Base-by-base conservation (phyloP, 2,797 vertebrate species). In the Argentina silus region DNA sequence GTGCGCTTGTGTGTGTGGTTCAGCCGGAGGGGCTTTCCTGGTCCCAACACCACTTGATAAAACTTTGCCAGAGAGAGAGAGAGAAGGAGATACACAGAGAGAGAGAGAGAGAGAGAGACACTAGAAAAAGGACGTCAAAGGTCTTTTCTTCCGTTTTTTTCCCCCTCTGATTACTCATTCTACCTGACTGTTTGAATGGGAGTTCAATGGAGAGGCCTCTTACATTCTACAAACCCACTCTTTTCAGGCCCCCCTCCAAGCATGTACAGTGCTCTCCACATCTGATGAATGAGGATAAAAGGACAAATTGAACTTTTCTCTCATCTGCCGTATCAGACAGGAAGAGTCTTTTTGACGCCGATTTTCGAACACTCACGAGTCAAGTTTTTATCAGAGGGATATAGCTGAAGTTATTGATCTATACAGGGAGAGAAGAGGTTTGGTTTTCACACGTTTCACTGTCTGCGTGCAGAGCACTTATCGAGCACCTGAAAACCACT, bases 281-380 rank as follows among this genome's bases (percentile, higher is more conserved):
- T 90, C 82, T 85, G 81, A 78, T 85, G 86, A 88, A 85, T 80
- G 69, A 27, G 84, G 79, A 89, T 91, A 82, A 92, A 92, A 89
- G 91, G 87, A 90, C 91, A 91, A 88, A 88, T 88, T 93, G 84
- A 93, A 92, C 88, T 90, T 92, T 91, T 90, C 82, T 89, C 86
- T 85, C 83, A 83, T 90, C 81, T 78, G 17, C 84, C 70, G 71
- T 73, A 86, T 82, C 86, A 86, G 81, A 85, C 77, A 74, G 77
- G 60, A 44, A 84, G 81, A 84, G 87, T 89, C 85, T 89, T 85
- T 86, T 90, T 78, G 80, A 89, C 85, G 90, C 87, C 86, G 88
- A 83, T 44, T 67, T 14, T 66, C 10, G 85, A 80, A 81, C 86
- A 15, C 27, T 71, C 23, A 8, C 27, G 8, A 45, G 23, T 70